Percentiles rank a stretch among this genome's conserved stretches.
These are phyloP conservation scores for Brotula barbata DNA, from an alignment of 2,797 vertebrate genomes.

Conservation along the genomic window DNA sequence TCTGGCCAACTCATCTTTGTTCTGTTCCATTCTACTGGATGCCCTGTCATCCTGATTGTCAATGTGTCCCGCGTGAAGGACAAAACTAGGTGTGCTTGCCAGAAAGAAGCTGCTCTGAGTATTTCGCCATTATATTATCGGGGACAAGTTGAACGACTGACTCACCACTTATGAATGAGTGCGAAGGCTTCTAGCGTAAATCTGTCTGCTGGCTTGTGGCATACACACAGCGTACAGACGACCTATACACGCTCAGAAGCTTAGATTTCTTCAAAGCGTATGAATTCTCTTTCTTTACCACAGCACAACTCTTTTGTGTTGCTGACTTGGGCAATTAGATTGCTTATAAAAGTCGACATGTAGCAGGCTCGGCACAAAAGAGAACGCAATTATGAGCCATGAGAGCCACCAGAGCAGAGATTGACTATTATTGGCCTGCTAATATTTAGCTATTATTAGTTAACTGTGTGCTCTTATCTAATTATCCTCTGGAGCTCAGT, in stretches of 20 bases:
- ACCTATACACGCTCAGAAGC: conserved; percentile 7
- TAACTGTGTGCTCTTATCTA: conserved; percentile 50
- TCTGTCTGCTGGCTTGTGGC: conserved; percentile 30
- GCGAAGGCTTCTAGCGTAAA: conserved; percentile 45
- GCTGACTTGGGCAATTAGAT: conserved; percentile 17
- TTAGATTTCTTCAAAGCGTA: not conserved
- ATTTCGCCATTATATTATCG: conserved; percentile 64
- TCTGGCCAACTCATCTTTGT: conserved; percentile 7
- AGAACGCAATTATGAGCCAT: conserved; percentile 25
- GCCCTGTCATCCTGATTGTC: conserved; percentile 47
- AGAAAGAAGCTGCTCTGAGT: conserved; percentile 59
- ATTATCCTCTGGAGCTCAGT: conserved; percentile 45
- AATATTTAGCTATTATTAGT: conserved; percentile 44
- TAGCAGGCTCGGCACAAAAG: conserved; percentile 4
- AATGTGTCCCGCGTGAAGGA: conserved; percentile 58
- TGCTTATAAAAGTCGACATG: conserved; percentile 12
- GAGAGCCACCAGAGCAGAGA: conserved; percentile 37
- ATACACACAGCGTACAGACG: conserved; percentile 6
- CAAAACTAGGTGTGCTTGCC: conserved; percentile 54
- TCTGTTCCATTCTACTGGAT: conserved; percentile 27
- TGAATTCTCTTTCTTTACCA: not conserved
- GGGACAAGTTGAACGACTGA: conserved; percentile 56
- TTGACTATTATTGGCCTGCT: conserved; percentile 55
- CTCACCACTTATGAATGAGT: conserved; percentile 61
- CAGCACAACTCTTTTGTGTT: conserved; percentile 1